phyloP scores from a whole-genome alignment of 2,797 vertebrate genomes.

The Anguilla marmorata region DNA sequence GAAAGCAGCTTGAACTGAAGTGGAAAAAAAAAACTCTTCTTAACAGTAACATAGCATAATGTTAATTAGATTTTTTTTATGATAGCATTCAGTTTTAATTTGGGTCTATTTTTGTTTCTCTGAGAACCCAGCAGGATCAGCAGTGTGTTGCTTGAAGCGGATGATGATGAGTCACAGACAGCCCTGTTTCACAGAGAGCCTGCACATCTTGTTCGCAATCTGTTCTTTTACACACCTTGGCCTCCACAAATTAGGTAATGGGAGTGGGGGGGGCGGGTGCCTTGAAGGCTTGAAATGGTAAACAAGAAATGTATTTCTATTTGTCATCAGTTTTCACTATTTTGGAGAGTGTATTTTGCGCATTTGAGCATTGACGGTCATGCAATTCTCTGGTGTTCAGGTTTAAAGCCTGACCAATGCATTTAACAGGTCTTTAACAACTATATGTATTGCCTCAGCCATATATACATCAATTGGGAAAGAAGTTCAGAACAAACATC shows the following conservation, averaged over 20 bases:
- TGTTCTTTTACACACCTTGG: slow-evolving; percentile 65
- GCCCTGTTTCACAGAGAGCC: slow-evolving; percentile 60
- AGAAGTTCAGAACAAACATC: background rate
- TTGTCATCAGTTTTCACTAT: slow-evolving; percentile 67
- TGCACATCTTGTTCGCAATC: slow-evolving; percentile 71
- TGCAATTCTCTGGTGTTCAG: background rate
- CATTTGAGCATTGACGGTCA: slow-evolving; percentile 43
- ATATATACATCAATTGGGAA: background rate
- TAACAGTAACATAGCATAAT: slow-evolving; percentile 50
- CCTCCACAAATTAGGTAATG: slow-evolving; percentile 46
- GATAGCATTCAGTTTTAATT: slow-evolving; percentile 62
- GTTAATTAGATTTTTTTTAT: slow-evolving; percentile 63
- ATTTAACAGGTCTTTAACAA: background rate
- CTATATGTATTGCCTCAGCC: background rate
- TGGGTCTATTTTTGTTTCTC: slow-evolving; percentile 69
- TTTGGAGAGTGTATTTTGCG: slow-evolving; percentile 60
- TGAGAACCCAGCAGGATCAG: slow-evolving; percentile 64
- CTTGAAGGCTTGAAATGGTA: background rate
- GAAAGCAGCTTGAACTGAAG: background rate
- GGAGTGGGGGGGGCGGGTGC: slow-evolving; percentile 34
- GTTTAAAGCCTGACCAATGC: background rate
- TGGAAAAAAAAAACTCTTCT: background rate
- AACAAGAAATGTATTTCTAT: slow-evolving; percentile 62
- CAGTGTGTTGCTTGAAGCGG: slow-evolving; percentile 66
- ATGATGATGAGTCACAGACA: slow-evolving; percentile 68